Percentiles rank a stretch among this genome's conserved stretches.
Evolutionary conservation across 2,797 vertebrate genomes (phyloP).

Genomic region (Carapus acus): DNA sequence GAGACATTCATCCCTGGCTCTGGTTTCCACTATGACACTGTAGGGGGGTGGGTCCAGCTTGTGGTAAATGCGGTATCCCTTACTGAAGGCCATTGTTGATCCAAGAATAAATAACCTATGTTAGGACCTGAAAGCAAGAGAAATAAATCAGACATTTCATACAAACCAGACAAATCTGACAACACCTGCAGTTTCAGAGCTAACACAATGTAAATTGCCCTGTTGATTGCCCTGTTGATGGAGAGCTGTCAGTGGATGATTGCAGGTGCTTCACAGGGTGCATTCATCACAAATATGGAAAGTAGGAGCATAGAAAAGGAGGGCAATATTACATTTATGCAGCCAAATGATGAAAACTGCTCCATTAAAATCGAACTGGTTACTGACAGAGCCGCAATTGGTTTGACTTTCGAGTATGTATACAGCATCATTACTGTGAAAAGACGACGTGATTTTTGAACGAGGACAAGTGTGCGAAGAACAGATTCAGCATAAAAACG

Average conservation of each 20-base stretch:
- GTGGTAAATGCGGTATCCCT: conserved; percentile 96
- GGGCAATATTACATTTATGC: too few species aligned
- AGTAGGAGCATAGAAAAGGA: too few species aligned
- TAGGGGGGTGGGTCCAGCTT: conserved; percentile 94
- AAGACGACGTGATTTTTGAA: too few species aligned
- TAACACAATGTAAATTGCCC: not conserved
- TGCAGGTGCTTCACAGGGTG: not conserved
- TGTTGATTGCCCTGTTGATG: conserved; percentile 2
- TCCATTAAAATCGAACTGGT: too few species aligned
- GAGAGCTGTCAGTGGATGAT: not conserved
- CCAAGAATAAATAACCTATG: conserved; percentile 46
- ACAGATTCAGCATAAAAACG: too few species aligned
- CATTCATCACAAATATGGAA: not conserved
- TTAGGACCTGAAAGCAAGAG: conserved; percentile 52
- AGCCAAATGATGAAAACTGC: too few species aligned
- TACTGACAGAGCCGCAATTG: too few species aligned
- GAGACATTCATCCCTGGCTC: conserved; percentile 90
- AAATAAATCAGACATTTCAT: conserved; percentile 4
- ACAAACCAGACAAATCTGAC: conserved; percentile 5
- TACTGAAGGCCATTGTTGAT: conserved; percentile 93
- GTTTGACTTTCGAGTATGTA: too few species aligned
- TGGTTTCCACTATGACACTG: conserved; percentile 92
- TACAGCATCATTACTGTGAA: too few species aligned
- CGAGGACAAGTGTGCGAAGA: too few species aligned
- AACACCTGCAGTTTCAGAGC: not conserved